A percentile compares a stretch with the other conserved stretches of the same genome.
Evolutionary conservation across 1,140 invertebrate genomes (phyloP).

Genomic region (Tetraneura akinire): DNA sequence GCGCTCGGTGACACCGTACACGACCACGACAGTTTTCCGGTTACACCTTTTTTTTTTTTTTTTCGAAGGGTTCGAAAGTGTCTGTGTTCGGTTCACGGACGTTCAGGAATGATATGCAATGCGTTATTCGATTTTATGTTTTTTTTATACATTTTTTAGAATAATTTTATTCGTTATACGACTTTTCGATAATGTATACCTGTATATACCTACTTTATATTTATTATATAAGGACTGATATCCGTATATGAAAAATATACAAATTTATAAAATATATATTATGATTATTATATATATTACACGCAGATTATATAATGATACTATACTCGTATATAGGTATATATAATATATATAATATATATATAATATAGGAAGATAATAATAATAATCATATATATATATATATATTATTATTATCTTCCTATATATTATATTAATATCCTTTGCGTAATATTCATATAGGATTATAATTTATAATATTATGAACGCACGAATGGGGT

Average conservation of each 20-base stretch:
- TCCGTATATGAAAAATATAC: too few species aligned
- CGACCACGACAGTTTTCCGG: slow-evolving; percentile 13
- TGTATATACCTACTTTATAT: background rate
- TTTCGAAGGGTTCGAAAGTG: slow-evolving; percentile 1
- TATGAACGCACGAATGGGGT: background rate
- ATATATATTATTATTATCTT: too few species aligned
- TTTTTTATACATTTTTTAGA: background rate
- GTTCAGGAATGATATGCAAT: background rate
- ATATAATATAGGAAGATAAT: too few species aligned
- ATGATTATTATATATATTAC: too few species aligned
- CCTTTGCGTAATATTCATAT: too few species aligned
- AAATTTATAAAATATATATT: too few species aligned
- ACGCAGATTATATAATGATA: too few species aligned
- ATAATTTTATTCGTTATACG: background rate
- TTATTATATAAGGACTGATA: too few species aligned
- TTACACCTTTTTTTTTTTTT: slow-evolving; percentile 26
- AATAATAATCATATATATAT: too few species aligned
- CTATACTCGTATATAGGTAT: too few species aligned
- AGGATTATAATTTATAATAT: too few species aligned
- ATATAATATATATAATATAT: background rate
- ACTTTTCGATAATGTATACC: background rate
- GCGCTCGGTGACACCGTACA: slow-evolving; percentile 6
- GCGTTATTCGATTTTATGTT: background rate
- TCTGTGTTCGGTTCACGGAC: background rate
- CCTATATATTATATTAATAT: too few species aligned